Base-by-base conservation (phyloP, 2,888 invertebrate species). In the Lamellibrachia satsuma region DNA sequence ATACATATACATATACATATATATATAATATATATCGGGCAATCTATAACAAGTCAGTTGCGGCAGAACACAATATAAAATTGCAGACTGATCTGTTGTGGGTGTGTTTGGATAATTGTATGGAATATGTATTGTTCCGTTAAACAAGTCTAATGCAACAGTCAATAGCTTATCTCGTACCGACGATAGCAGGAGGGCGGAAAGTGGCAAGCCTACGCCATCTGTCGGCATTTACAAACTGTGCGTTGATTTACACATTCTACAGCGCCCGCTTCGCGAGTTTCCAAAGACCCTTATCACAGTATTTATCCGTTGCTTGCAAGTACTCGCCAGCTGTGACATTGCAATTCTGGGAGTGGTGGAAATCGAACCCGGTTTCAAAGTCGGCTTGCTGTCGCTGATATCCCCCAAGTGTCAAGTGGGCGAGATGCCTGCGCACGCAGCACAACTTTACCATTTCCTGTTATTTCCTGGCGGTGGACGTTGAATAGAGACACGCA, bases 131-230 rank as follows among this genome's bases (percentile, higher is more conserved):
- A 4, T 6, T 3, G 22, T 75, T 75, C n/a, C 75, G 75, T 75
- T 75, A 22, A 60, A 60, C 60, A 22, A 15, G 4, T 15, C 75
- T 75, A 75, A 22, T 75, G 75, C 75, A 75, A 75, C 75, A 6
- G 22, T 22, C 75, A 75, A 75, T 22, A 75, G 75, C 22, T 75
- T 75, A 75, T 75, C 75, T 22, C 75, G 75, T 15, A 75, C 15
- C 75, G 22, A 11, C 75, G 75, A 75, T 75, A 75, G 15, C 75
- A 15, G 22, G 22, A 22, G 75, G 75, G 75, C 75, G 15, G 75
- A 75, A 75, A 75, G n/a, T 75, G 75, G 75, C 75, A 75, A 15
- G 75, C 75, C 75, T 75, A 75, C 75, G 75, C 75, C 75, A 75
- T 75, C 75, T 75, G 22, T 75, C 75, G 75, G 75, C 75, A 15